Evolutionary conservation across 1,140 invertebrate genomes (phyloP), one percentile per base, ranked within the genome.

Genomic region (Arctopsyche grandis): DNA sequence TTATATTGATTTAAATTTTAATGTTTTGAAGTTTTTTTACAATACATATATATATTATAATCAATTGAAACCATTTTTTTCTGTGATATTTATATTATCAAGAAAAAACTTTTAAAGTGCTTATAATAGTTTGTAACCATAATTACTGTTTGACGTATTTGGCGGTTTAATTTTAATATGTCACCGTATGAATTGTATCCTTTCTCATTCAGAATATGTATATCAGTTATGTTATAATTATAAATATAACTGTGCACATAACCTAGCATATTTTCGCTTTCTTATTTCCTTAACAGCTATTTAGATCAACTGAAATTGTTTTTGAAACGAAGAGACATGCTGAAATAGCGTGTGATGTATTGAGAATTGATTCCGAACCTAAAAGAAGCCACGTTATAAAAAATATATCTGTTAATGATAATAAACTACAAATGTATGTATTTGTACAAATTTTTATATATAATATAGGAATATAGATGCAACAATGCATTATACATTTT

Each of bases 351-450:
- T 94, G 91, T 85, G 91, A 94, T 83, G 92, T 94, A 7, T 84
- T 96, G 9, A 89, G 89, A 85, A 93, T 96, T 9, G 95, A 96
- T 85, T 81, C 87, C 52, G 94, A 96, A 85, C 94, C 94, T 3
- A 91, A 90, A 83, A 87, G 93, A 83, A 92, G 93, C 83, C 89
- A 89, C 81, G 91, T 93, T 1, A 87, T 84, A n/a, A 95, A 93
- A 85, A 84, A 85, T n/a, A 85, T 96, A 14, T 82, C 79, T n/a
- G 71, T 92, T 1, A 85, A 92, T 14, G 87, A 88, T 9, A 91
- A 91, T 83, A 84, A 87, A 75, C 84, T 95, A 21, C 87, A 90
- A 83, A 90, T 91, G 91, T 94, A 91, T 89, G 90, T 86, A 76
- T 19, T n/a, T 75, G 16, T 26, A 16, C 52, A 19, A 63, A 5